phyloP scores from a whole-genome alignment of 2,888 invertebrate species.

The Apodemia hepburni region DNA sequence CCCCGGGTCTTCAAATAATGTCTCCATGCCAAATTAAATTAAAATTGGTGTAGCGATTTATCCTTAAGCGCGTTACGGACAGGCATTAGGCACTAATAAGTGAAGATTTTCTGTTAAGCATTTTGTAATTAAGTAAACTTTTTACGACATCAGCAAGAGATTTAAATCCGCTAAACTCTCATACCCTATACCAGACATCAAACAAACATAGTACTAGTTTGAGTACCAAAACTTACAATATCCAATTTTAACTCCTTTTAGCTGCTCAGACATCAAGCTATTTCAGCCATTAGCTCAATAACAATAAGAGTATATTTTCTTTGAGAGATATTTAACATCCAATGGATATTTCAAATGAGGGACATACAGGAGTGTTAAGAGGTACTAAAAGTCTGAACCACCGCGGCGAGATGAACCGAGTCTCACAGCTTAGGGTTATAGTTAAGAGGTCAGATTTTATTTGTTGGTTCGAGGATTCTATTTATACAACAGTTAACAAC shows the following conservation, averaged over 20 bases:
- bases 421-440: background rate
- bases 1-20: too few relatives aligned
- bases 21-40: too few relatives aligned
- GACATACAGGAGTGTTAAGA: slow-evolving; percentile 35
- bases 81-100: too few relatives aligned
- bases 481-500: background rate
- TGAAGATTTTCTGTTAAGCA: too few relatives aligned
- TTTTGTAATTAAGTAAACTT: too few relatives aligned
- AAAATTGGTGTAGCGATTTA: too few relatives aligned
- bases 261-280: slow-evolving; percentile 25
- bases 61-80: too few relatives aligned
- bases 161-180: background rate
- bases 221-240: slow-evolving; percentile 47
- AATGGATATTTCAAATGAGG: slow-evolving; percentile 35
- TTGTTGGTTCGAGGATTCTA: background rate
- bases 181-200: background rate
- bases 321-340: slow-evolving; percentile 18
- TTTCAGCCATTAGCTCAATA: slow-evolving; percentile 26
- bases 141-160: too few relatives aligned
- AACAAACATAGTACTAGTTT: slow-evolving; percentile 26
- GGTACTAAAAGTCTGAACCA: slow-evolving; percentile 33
- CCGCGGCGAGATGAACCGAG: slow-evolving; percentile 14
- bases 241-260: slow-evolving; percentile 54
- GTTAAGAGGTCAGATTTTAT: slow-evolving; percentile 18
- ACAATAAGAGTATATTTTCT: slow-evolving; percentile 31